Percentiles rank a stretch among this genome's conserved stretches.
phyloP scores from a whole-genome alignment of 2,888 invertebrate species.

The Pachydiplax longipennis region DNA sequence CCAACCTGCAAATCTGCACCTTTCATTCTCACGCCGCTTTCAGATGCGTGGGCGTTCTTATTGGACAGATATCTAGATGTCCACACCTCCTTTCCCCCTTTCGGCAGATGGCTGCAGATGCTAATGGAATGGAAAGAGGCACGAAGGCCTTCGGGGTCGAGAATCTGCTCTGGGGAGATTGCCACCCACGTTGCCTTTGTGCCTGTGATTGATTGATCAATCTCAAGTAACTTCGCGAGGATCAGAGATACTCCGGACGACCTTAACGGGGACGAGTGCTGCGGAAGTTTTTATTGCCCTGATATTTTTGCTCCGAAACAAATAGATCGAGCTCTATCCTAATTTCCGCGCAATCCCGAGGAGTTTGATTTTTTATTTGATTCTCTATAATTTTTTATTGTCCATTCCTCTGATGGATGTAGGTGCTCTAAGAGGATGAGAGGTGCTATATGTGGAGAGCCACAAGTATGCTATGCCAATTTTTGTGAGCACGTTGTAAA shows the following conservation, averaged over 20 bases:
- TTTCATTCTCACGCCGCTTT: background rate
- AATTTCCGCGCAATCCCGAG: too few species aligned
- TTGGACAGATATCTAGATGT: background rate
- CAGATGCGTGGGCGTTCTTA: background rate
- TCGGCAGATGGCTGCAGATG: background rate
- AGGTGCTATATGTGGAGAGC: too few species aligned
- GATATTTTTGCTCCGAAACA: background rate
- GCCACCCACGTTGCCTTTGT: slow-evolving; percentile 17
- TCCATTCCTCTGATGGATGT: too few species aligned
- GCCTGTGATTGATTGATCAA: slow-evolving; percentile 19
- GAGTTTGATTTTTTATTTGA: too few species aligned
- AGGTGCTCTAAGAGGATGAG: too few species aligned
- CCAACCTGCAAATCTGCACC: background rate
- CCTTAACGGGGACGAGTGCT: background rate
- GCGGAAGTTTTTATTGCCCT: background rate
- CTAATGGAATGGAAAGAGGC: background rate
- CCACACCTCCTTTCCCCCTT: background rate
- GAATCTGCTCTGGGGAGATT: background rate
- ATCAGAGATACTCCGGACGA: background rate
- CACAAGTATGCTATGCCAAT: too few species aligned
- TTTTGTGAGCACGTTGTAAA: too few species aligned
- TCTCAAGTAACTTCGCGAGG: background rate
- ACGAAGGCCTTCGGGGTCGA: background rate
- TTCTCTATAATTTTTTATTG: too few species aligned
- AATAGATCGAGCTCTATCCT: background rate